Percentiles rank a stretch among this genome's conserved stretches.
These are phyloP conservation scores for Mus spretus DNA, from an alignment of 2,797 vertebrate species.

Conservation along the genomic window DNA sequence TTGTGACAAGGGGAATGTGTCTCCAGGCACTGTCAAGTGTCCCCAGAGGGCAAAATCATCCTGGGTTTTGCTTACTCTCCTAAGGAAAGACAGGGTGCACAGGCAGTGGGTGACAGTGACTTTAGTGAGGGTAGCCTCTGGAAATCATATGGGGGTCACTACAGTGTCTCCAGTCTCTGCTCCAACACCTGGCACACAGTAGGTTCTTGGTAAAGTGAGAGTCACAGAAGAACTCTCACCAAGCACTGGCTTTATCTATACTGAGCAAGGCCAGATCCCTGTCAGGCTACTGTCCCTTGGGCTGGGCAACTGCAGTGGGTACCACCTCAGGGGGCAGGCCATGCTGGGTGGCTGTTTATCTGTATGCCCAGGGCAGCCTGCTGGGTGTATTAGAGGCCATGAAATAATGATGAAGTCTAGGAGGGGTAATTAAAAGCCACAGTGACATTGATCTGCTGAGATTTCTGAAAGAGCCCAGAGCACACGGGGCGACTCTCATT, in stretches of 20 bases:
- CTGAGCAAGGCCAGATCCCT: background rate
- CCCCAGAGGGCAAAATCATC: background rate
- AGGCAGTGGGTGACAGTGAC: accelerated
- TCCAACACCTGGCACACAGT: accelerated
- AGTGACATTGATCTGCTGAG: constrained; percentile 94
- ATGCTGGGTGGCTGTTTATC: constrained; percentile 89
- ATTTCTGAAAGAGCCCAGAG: constrained; percentile 93
- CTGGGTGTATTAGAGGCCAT: constrained; percentile 93
- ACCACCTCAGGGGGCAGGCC: constrained; percentile 21
- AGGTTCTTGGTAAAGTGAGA: background rate
- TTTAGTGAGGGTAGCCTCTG: accelerated
- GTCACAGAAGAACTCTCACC: too few relatives aligned
- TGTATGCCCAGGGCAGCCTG: constrained; percentile 88
- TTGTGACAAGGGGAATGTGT: accelerated
- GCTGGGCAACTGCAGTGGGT: background rate
- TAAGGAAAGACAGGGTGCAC: accelerated
- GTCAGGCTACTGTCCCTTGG: background rate
- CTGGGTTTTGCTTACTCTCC: background rate
- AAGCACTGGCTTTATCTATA: background rate
- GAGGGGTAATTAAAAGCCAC: constrained; percentile 96
- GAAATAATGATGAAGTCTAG: constrained; percentile 96
- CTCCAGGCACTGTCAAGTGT: background rate
- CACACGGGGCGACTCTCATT: constrained; percentile 90
- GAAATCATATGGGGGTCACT: accelerated
- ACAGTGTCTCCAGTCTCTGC: accelerated